Base-by-base conservation (phyloP, 2,888 invertebrate species). In the Malachius bipustulatus region DNA sequence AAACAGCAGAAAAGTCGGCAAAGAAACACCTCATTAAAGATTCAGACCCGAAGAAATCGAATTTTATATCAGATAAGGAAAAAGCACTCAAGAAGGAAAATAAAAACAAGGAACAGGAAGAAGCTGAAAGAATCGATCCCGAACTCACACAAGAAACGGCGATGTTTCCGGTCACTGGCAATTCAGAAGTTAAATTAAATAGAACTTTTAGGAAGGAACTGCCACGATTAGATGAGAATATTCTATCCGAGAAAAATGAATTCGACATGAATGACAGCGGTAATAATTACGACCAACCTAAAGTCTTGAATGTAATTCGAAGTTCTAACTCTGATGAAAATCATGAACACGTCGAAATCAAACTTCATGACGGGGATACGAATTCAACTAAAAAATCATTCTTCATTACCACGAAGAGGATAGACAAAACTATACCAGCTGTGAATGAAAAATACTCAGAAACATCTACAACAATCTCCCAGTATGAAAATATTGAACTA, bases 151-250 rank as follows among this genome's bases (percentile, higher is more conserved):
- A 60, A 47, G 61, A 62, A 48, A 47, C 60, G 8, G 58, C 57
- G 47, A 48, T 59, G 45, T 52, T 55, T 38, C 57, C 60, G 1
- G 44, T 51, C 13, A 43, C 49, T 11, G 54, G 56, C 32, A 34
- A 37, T 9, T 45, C 54, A 8, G 49, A 54, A 16, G 37, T 52
- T 11, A 56, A 57, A 46, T 43, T 62, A 30, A 62, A 61, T 39
- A 44, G 63, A 38, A 63, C 62, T 2, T 55, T 57, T 41, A 47
- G 63, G 35, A 63, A 63, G 43, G 57, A 62, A 40, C 39, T 60
- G 10, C 62, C 62, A 4, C 44, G 49, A 39, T 43, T 47, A 11
- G 45, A 36, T 16, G 43, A 38, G 11, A 19, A n/a, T n/a, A n/a
- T n/a, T n/a, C 3, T 10, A 4, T 9, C 14, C 8, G 13, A 31